These are phyloP conservation scores for Exaiptasia diaphana DNA, from an alignment of 64 coral and sea anemone genomes.

Conservation along the genomic window DNA sequence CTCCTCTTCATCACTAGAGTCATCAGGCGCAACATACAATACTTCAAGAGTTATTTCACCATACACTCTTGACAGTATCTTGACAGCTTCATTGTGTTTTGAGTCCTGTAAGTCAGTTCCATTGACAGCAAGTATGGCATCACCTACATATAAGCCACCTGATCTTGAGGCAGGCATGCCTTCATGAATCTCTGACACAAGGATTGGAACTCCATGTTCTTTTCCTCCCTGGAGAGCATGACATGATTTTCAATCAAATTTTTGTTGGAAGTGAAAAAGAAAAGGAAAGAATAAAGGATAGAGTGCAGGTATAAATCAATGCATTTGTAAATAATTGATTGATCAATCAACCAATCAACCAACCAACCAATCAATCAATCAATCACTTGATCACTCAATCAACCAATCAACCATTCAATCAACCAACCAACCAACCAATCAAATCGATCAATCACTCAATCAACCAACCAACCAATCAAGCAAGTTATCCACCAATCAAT, in stretches of 20 bases:
- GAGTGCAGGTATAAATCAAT: too few relatives aligned
- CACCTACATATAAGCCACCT: slow-evolving; percentile 92
- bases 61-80: slow-evolving; percentile 77
- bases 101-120: slow-evolving; percentile 96
- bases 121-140: slow-evolving; percentile 93
- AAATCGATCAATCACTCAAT: too few relatives aligned
- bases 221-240: slow-evolving; percentile 77
- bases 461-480: too few relatives aligned
- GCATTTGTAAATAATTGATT: too few relatives aligned
- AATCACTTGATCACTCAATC: too few relatives aligned
- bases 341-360: too few relatives aligned
- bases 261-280: too few relatives aligned
- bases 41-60: slow-evolving; percentile 96
- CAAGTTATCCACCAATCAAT: too few relatives aligned
- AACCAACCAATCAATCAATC: too few relatives aligned
- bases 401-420: too few relatives aligned
- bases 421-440: too few relatives aligned
- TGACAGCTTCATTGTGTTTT: slow-evolving; percentile 91
- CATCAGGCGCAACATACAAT: slow-evolving; percentile 95
- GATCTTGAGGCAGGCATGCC: slow-evolving; percentile 79
- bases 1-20: slow-evolving; percentile 97
- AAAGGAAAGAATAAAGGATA: too few relatives aligned
- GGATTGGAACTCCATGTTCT: slow-evolving; percentile 96
- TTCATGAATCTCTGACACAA: slow-evolving; percentile 95
- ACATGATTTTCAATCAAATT: not conserved